Evolutionary conservation across 2,888 invertebrate genomes (phyloP).

Genomic region (Phyllotreta cruciferae): DNA sequence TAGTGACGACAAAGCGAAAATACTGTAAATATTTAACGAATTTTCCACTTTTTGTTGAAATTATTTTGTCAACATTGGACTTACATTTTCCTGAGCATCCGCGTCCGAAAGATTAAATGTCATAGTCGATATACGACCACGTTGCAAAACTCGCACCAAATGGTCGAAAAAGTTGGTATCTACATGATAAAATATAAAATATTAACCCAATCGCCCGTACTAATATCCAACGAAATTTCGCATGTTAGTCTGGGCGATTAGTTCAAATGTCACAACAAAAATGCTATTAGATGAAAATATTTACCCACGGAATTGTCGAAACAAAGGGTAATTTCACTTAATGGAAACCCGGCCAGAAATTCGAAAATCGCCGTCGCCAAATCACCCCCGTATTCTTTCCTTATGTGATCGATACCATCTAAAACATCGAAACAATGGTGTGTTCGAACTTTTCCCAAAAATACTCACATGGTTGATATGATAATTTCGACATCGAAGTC

Average conservation of each 20-base stretch:
- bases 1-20: slow-evolving; percentile 62
- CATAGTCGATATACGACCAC: slow-evolving; percentile 47
- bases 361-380: slow-evolving; percentile 54
- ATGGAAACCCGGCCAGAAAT: slow-evolving; percentile 54
- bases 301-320: slow-evolving; percentile 55
- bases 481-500: no score
- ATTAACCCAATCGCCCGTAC: not conserved
- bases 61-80: slow-evolving; percentile 7
- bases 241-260: not conserved
- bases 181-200: slow-evolving; percentile 31
- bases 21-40: slow-evolving; percentile 58
- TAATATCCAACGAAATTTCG: not conserved
- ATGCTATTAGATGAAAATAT: not conserved
- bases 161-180: slow-evolving; percentile 49
- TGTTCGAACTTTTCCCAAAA: no score
- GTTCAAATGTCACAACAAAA: not conserved
- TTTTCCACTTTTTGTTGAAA: slow-evolving; percentile 5
- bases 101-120: slow-evolving; percentile 54
- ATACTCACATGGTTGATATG: no score
- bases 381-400: slow-evolving; percentile 52
- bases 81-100: slow-evolving; percentile 53
- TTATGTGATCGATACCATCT: slow-evolving; percentile 43
- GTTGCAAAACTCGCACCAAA: slow-evolving; percentile 47
- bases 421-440: not conserved
- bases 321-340: slow-evolving; percentile 51